phyloP scores from a whole-genome alignment of 35 echinoderm and acorn worm species.

The Ophiothrix spiculata region DNA sequence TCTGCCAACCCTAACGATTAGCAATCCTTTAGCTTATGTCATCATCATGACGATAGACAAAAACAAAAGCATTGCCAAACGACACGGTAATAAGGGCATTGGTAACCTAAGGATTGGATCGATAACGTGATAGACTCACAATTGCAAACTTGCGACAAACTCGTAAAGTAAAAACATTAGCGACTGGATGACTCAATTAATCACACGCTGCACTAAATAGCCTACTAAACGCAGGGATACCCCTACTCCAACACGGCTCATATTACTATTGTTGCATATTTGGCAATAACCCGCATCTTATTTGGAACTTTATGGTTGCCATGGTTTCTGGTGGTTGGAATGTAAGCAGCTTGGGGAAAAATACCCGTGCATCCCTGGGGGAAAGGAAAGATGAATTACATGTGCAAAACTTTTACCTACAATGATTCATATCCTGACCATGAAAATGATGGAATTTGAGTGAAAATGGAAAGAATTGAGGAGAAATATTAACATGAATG shows the following conservation, averaged over 20 bases:
- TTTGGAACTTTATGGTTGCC: not conserved
- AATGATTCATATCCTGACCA: not conserved
- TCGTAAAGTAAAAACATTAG: not conserved
- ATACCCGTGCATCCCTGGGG: not conserved
- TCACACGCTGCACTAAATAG: slow-evolving; percentile 2
- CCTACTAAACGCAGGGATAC: not conserved
- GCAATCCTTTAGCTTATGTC: too few species aligned
- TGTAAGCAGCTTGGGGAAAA: slow-evolving; percentile 3
- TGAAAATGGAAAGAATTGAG: not conserved
- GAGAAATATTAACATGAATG: not conserved
- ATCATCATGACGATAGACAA: not conserved
- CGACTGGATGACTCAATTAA: slow-evolving; percentile 1
- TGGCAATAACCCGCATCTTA: not conserved
- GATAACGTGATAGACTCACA: not conserved
- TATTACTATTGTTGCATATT: slow-evolving; percentile 3
- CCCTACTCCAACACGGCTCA: not conserved
- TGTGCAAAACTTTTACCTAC: slow-evolving; percentile 4
- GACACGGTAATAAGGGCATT: not conserved
- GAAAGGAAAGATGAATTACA: slow-evolving; percentile 8
- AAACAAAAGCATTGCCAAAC: not conserved
- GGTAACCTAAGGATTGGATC: not conserved
- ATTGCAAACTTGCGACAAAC: not conserved
- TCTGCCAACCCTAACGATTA: too few species aligned
- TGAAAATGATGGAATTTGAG: not conserved
- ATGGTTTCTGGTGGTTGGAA: not conserved